phyloP scores from a whole-genome alignment of 1,140 invertebrate species.

The Drosophila paulistorum region DNA sequence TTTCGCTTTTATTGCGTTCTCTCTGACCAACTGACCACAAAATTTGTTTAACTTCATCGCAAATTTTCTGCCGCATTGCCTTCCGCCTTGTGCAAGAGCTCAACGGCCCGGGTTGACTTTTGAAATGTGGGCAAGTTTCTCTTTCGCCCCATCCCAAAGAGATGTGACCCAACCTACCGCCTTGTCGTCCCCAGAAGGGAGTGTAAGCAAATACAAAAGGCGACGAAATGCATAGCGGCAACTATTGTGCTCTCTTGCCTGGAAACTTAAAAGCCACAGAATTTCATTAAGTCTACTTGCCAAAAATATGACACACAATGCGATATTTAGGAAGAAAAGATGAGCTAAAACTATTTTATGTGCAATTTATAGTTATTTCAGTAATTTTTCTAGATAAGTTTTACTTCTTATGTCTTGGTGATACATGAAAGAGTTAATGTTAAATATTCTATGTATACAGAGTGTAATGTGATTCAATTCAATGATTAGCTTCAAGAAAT shows the following conservation, averaged over 20 bases:
- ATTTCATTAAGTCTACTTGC: conserved; percentile 73
- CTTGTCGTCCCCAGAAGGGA: neutral
- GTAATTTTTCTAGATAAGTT: neutral
- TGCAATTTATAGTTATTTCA: conserved; percentile 23
- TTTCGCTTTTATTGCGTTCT: conserved; percentile 31
- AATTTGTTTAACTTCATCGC: conserved; percentile 65
- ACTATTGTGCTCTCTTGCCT: conserved; percentile 60
- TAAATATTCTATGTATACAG: no score
- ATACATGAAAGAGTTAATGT: no score
- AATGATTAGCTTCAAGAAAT: no score
- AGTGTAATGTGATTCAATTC: no score
- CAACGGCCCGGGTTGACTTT: conserved; percentile 21
- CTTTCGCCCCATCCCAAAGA: neutral
- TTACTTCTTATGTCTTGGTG: neutral
- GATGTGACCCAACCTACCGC: neutral
- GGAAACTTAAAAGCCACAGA: conserved; percentile 67
- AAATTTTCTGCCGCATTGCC: conserved; percentile 77
- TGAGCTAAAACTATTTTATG: conserved; percentile 24
- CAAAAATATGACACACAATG: conserved; percentile 71
- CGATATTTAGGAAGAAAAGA: conserved; percentile 32
- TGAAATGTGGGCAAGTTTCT: conserved; percentile 17
- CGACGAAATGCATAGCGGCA: conserved; percentile 12
- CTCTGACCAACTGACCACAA: conserved; percentile 68
- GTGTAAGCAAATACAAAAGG: conserved; percentile 7
- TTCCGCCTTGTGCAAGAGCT: conserved; percentile 35